Evolutionary conservation across 2,888 invertebrate species (phyloP).

Genomic region (Bimastos eiseni): DNA sequence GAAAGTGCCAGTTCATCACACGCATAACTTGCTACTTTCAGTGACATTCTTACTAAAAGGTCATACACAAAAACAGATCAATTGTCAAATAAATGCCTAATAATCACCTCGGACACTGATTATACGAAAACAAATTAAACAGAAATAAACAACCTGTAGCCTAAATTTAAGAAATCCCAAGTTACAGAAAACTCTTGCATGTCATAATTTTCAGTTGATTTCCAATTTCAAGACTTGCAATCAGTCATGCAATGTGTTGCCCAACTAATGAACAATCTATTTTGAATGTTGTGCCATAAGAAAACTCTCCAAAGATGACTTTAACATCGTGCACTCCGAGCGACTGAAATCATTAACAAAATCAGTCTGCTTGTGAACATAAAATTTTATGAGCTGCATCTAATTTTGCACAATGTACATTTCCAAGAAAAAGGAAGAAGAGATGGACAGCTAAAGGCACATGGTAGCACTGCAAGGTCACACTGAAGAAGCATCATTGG

Average conservation of each 20-base stretch:
- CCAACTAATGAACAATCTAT: not conserved
- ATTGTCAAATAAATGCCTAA: not conserved
- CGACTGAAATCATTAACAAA: not conserved
- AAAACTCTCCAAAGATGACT: not conserved
- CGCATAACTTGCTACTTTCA: not conserved
- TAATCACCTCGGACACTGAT: not conserved
- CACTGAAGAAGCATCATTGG: not conserved
- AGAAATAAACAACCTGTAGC: not conserved
- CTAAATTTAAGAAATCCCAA: not conserved
- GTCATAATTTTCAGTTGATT: not conserved
- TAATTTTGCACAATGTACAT: not conserved
- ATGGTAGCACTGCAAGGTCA: not conserved
- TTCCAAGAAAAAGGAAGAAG: not conserved
- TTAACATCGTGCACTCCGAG: not conserved
- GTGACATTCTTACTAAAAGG: not conserved
- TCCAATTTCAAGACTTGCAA: too few species aligned
- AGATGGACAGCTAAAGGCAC: not conserved
- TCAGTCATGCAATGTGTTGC: too few species aligned
- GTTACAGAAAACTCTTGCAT: not conserved
- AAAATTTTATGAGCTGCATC: not conserved
- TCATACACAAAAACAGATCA: constrained; percentile 1
- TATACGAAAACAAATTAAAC: not conserved
- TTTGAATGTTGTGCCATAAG: not conserved
- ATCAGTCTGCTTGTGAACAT: not conserved
- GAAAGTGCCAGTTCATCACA: too few species aligned